A percentile compares a stretch with the other conserved stretches of the same genome.
Evolutionary conservation across 1,140 invertebrate genomes (phyloP).

Genomic region (Nautilus pompilius): DNA sequence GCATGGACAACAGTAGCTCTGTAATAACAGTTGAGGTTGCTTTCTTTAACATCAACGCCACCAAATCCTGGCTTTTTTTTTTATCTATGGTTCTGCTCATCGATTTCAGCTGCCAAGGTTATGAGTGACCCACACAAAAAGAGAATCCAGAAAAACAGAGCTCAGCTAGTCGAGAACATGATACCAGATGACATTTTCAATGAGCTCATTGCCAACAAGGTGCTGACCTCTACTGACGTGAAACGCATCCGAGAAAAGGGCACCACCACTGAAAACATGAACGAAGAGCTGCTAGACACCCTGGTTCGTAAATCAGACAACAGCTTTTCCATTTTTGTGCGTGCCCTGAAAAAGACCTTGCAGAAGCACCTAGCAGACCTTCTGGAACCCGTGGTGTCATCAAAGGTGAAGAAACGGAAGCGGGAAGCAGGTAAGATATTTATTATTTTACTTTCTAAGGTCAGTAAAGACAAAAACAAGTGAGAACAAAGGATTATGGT

Average conservation of each 20-base stretch:
- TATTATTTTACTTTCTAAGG: no score
- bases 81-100: no score
- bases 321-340: conserved; percentile 37
- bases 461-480: no score
- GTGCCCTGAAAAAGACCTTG: conserved; percentile 29
- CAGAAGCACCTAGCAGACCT: conserved; percentile 34
- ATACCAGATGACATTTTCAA: conserved; percentile 40
- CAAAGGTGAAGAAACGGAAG: conserved; percentile 14
- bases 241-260: conserved; percentile 28
- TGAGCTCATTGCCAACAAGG: conserved; percentile 30
- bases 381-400: conserved; percentile 11
- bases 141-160: conserved; percentile 23
- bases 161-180: conserved; percentile 37
- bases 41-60: no score
- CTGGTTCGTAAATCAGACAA: conserved; percentile 28
- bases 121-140: conserved; percentile 36
- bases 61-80: no score
- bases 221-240: conserved; percentile 30
- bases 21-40: no score
- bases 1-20: no score
- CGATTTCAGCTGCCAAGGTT: conserved; percentile 27
- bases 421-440: background rate
- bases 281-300: conserved; percentile 36
- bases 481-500: no score
- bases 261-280: conserved; percentile 28